Base-by-base conservation (phyloP, 2,888 invertebrate genomes). In the Phaonia tiefii region DNA sequence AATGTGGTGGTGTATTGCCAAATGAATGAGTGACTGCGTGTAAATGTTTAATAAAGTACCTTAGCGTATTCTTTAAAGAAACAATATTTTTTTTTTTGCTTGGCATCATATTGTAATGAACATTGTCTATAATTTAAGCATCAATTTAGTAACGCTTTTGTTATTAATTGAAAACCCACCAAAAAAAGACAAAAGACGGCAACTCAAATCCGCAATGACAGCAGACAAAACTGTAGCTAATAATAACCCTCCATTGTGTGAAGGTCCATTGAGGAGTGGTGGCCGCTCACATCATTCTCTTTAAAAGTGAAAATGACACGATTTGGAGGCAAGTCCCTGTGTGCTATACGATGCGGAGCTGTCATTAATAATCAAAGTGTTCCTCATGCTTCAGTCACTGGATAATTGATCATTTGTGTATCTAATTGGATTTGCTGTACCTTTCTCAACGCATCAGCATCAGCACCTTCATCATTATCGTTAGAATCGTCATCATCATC, bases 371-470 rank as follows among this genome's bases (percentile, higher is more conserved):
- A 75, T 63, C 73, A 72, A 49, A 46, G 67, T 25, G 58, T 60
- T 60, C 39, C 37, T 66, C 60, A 5, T 63, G 72, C 75, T 72
- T 15, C 63, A 80, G 69, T 66, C 66, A 75, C 20, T 54, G 60
- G 22, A 75, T 73, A 75, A 80, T 76, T 80, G 80, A 80, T 71
- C 79, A 71, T 69, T 79, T 76, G 75, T 76, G 65, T 75, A 69
- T 56, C 75, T 73, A 80, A 80, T 80, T 80, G 72, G 60, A 75
- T 80, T 75, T 67, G 60, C 25, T 67, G 63, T 75, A 75, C 80
- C 80, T 76, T 80, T 73, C 44, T 58, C 72, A 76, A 69, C 56
- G 65, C 63, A 75, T 56, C 63, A 72, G 42, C 63, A 42, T 25
- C 66, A 65, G 65, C 63, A 75, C 46, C 63, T 67, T 26, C 63